These are phyloP conservation scores for Charadrius vociferus DNA, from an alignment of 2,113 vertebrate genomes.

Conservation along the genomic window DNA sequence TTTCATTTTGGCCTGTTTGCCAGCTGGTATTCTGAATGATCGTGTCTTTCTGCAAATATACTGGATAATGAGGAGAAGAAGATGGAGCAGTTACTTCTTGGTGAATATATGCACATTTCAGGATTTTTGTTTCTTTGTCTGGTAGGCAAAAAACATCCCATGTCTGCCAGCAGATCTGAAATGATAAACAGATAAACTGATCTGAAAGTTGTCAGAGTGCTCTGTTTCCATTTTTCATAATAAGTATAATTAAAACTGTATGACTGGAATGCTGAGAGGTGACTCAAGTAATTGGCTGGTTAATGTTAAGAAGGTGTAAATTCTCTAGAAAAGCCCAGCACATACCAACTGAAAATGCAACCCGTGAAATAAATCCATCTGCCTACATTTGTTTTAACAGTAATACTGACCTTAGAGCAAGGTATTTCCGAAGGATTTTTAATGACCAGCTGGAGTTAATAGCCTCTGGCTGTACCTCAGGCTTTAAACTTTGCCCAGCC, in stretches of 20 bases:
- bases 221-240: background rate
- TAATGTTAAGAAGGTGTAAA: constrained; percentile 35
- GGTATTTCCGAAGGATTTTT: constrained; percentile 63
- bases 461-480: constrained; percentile 42
- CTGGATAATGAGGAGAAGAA: background rate
- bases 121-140: background rate
- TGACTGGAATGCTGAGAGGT: background rate
- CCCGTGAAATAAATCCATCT: constrained; percentile 50
- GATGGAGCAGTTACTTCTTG: background rate
- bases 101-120: background rate
- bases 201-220: background rate
- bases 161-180: background rate
- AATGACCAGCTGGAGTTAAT: constrained; percentile 65
- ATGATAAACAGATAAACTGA: background rate
- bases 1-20: background rate
- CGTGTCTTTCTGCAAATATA: background rate
- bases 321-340: constrained; percentile 27
- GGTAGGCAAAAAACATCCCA: background rate
- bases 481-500: constrained; percentile 38
- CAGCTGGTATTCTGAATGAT: background rate
- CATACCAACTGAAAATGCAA: constrained; percentile 53
- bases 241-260: constrained; percentile 7
- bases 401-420: constrained; percentile 37
- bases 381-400: constrained; percentile 51
- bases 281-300: constrained; percentile 14